Evolutionary conservation across 2,797 vertebrate species (phyloP), one percentile per base, ranked within the genome.

Genomic region (Distichodus sexfasciatus): DNA sequence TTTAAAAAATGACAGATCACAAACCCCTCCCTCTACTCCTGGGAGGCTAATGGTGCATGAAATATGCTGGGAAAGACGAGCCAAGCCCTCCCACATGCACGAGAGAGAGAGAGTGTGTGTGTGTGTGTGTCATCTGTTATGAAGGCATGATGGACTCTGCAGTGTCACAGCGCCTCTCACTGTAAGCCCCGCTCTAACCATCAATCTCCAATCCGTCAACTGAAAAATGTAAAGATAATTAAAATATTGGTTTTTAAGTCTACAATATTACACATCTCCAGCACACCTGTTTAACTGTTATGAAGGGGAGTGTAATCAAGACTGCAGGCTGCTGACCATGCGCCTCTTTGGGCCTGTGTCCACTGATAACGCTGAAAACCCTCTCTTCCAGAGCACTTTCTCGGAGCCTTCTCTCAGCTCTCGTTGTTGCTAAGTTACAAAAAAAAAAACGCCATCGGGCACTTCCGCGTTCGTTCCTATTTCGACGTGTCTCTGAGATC

Each of bases 111-210:
- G 23, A 43, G 23, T 47, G 19, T 59, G 38, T 11, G 84, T 53
- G 91, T 89, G 91, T 77, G 83, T 91, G 89, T 91, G 75, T 87
- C 63, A 24, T 75, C 69, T 66, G 65, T 65, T 78, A 64, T 80
- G 74, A 69, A 57, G 50, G 24, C 12, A 40, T 74, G 50, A 51
- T 76, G 78, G 57, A 9, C 71, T 61, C 53, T 64, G 70, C 71
- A 62, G 53, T 60, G 62, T 81, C 41, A 82, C 81, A 74, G 83
- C 48, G 75, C 80, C 84, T 48, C 77, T 79, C 64, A 69, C 66
- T 54, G 48, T 67, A 60, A 11, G 55, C 66, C 24, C 9, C 36
- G 33, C 61, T 38, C 19, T 24, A 12, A 74, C 48, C 17, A 69
- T 62, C 9, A 54, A 10, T 29, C 26, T 33, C 63, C 41, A 24